These are phyloP conservation scores for Phataginus tetradactyla DNA, from an alignment of 2,797 vertebrate species.

Conservation along the genomic window DNA sequence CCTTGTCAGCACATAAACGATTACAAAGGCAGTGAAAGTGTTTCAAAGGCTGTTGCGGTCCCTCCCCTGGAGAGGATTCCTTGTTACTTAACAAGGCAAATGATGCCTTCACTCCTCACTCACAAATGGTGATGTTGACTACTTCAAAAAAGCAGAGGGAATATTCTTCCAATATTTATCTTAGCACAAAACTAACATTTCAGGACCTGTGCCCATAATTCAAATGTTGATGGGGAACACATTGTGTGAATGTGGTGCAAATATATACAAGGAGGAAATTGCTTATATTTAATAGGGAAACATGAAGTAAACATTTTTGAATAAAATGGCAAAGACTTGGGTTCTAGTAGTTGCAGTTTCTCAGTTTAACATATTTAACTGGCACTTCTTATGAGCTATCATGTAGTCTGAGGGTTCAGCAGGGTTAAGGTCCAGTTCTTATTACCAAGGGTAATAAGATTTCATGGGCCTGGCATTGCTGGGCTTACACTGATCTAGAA, in stretches of 20 bases:
- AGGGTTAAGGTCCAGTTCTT: neutral
- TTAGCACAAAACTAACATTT: constrained; percentile 85
- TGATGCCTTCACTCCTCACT: constrained; percentile 78
- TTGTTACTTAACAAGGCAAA: constrained; percentile 79
- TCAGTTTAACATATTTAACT: constrained; percentile 59
- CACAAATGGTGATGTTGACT: constrained; percentile 80
- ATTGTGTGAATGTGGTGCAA: constrained; percentile 85
- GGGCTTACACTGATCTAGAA: neutral
- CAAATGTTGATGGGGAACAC: constrained; percentile 87
- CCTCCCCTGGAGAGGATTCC: constrained; percentile 39
- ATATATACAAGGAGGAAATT: constrained; percentile 86
- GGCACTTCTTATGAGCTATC: neutral
- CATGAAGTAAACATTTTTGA: constrained; percentile 86
- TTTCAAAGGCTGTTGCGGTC: constrained; percentile 47
- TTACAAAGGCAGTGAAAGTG: constrained; percentile 57
- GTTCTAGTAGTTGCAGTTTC: constrained; percentile 69
- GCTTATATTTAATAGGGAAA: constrained; percentile 87
- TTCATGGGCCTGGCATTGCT: neutral
- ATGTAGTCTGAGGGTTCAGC: neutral
- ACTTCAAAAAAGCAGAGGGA: constrained; percentile 84
- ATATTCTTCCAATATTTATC: constrained; percentile 86
- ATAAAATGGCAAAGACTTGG: constrained; percentile 77
- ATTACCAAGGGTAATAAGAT: neutral
- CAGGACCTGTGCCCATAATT: constrained; percentile 78
- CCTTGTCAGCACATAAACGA: constrained; percentile 74